Evolutionary conservation across 2,797 vertebrate species (phyloP).

Genomic region (Coendou prehensilis): DNA sequence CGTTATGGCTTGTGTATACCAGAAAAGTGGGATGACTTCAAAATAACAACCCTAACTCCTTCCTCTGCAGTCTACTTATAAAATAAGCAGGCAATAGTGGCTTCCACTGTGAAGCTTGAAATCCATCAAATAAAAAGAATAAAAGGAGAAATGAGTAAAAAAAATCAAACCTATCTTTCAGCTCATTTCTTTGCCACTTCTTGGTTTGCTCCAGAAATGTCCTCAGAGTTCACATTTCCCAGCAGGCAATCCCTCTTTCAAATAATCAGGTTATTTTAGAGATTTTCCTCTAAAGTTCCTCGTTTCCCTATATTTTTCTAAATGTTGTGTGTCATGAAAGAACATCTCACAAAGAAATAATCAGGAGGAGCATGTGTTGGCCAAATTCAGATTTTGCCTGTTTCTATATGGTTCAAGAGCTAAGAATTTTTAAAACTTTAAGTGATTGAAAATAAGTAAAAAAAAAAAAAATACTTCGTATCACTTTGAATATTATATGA

Average conservation of each 20-base stretch:
- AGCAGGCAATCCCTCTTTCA: constrained; percentile 62
- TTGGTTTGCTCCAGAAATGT: constrained; percentile 53
- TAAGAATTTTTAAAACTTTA: constrained; percentile 40
- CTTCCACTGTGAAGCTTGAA: constrained; percentile 61
- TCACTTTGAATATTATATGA: neutral
- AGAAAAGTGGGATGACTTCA: neutral
- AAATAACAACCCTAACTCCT: constrained; percentile 25
- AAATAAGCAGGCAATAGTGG: constrained; percentile 37
- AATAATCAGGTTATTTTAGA: constrained; percentile 56
- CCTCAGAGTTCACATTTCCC: constrained; percentile 37
- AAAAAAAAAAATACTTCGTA: neutral
- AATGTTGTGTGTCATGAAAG: neutral
- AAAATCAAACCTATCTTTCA: constrained; percentile 61
- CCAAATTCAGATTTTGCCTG: neutral
- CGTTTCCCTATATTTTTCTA: constrained; percentile 56
- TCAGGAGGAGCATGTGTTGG: neutral
- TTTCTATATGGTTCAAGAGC: neutral
- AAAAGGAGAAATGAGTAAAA: constrained; percentile 62
- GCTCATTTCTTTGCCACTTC: constrained; percentile 66
- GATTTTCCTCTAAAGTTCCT: constrained; percentile 51
- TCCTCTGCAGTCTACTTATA: constrained; percentile 1
- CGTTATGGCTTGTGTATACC: neutral
- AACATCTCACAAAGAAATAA: constrained; percentile 58
- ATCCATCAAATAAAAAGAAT: constrained; percentile 56
- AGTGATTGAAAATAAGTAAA: constrained; percentile 48